Evolutionary conservation across 2,113 vertebrate species (phyloP).

Genomic region (Hepsetus odoe): DNA sequence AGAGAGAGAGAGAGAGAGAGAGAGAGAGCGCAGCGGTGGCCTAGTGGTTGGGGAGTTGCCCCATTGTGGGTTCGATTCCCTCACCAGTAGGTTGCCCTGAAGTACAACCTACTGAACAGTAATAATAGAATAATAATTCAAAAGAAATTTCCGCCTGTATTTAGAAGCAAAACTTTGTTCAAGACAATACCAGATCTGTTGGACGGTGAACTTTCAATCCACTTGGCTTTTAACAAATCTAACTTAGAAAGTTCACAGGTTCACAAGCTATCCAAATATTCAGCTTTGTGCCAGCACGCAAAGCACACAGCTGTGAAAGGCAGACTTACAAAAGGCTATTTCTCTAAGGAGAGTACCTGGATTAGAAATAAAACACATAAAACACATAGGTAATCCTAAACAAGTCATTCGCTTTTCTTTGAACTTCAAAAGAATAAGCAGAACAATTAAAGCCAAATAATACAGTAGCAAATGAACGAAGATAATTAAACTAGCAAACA

Average conservation of each 20-base stretch:
- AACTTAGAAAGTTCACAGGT: background rate
- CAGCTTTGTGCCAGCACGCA: slow-evolving; percentile 52
- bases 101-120: no score
- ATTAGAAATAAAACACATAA: slow-evolving; percentile 66
- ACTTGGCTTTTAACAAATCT: background rate
- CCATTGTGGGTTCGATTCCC: no score
- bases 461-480: slow-evolving; percentile 58
- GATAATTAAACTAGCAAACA: slow-evolving; percentile 67
- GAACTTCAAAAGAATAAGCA: slow-evolving; percentile 77
- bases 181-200: no score
- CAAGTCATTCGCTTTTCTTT: slow-evolving; percentile 72
- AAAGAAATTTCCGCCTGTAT: no score
- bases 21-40: no score
- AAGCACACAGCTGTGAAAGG: slow-evolving; percentile 43
- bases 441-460: slow-evolving; percentile 75
- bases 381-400: slow-evolving; percentile 72
- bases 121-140: no score
- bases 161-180: no score
- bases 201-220: no score
- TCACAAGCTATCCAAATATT: background rate
- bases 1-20: background rate
- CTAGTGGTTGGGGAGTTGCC: no score
- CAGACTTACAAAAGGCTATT: slow-evolving; percentile 55
- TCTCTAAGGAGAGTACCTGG: slow-evolving; percentile 75
- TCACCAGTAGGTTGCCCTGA: no score